Evolutionary conservation across 2,797 vertebrate species (phyloP), one percentile per base, ranked within the genome.

Genomic region (Arnoldichthys spilopterus): DNA sequence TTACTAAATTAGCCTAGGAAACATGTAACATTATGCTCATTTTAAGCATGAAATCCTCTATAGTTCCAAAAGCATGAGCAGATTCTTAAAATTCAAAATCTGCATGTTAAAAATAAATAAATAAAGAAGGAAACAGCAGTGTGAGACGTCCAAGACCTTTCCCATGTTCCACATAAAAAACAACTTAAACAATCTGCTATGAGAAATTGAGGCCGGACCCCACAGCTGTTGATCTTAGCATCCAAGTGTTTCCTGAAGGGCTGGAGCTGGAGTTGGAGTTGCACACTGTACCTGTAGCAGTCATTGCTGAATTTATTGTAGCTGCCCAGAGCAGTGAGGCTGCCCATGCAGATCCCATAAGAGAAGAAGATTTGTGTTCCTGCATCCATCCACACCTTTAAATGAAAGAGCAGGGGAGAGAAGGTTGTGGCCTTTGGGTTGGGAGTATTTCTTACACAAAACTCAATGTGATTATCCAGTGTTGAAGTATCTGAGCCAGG

Each of bases 301-400:
- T 98, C 93, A 84, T 98, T 98, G 92, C 93, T 94, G 67, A 94
- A 98, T 83, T 95, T 96, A 88, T 98, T 98, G 91, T 98, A 98
- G 91, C 97, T 98, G 79, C 97, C 96, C 79, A 98, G 86, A 18
- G 96, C 96, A 0, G 96, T 97, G 76, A 98, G 93, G 78, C 96
- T 96, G 4, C 96, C 97, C 89, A 96, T 30, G 43, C 69, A 30
- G 28, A 72, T 72, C 18, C 68, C 76, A 47, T 78, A 78, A 0
- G 76, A 72, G 49, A 78, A 78, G 69, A 78, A 78, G 68, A 72
- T 45, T 64, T 72, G 76, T 8, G 69, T 78, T 45, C 76, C 76
- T 9, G 69, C 76, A 4, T 78, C 76, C 68, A 78, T 78, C 72
- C 72, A 80, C 2, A 80, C 72, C 63, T 75, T 53, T n/a, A 68